Evolutionary conservation across 2,113 vertebrate genomes (phyloP), one percentile per base, ranked within the genome.

Genomic region (Hypomesus transpacificus): DNA sequence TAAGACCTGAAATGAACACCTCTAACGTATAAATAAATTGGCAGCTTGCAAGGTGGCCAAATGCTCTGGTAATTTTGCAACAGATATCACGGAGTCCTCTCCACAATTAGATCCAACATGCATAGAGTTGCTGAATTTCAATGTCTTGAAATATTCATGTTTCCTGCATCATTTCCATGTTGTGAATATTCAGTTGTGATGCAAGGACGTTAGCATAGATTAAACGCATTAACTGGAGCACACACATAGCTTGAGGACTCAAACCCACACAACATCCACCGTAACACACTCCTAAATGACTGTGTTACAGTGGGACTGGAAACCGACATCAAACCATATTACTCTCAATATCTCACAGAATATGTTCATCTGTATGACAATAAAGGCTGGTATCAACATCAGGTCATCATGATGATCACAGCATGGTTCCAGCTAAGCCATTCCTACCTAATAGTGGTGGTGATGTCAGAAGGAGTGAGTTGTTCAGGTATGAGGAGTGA

Each of bases 101-200:
- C 14, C 13, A 77, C 78, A 84, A 74, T 67, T 68, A 73, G 53
- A 74, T n/a, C 24, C 84, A 74, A 79, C 54, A 74, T 57, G 59
- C 62, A 80, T 65, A 70, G 57, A 81, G 71, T 68, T 71, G 64
- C 65, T 70, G 52, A 61, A 66, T 78, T 83, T 54, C 64, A 66
- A 80, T 59, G 26, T 4, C 22, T 61, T 85, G 6, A 85, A 85
- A 86, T 82, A 84, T 87, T 80, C 17, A 89, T 84, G 77, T 46
- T 46, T 57, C 0, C 59, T 34, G 63, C 57, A 53, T 76, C 69
- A 69, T 73, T 61, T 78, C 68, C 46, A 24, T 9, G 39, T 50
- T 76, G 75, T 85, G 80, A 87, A 85, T 82, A 78, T 80, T 84
- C 68, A 68, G 70, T 80, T 86, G 82, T 69, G 79, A 83, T 82